Evolutionary conservation across 2,113 vertebrate genomes (phyloP).

Genomic region (Rhynchomys soricoides): DNA sequence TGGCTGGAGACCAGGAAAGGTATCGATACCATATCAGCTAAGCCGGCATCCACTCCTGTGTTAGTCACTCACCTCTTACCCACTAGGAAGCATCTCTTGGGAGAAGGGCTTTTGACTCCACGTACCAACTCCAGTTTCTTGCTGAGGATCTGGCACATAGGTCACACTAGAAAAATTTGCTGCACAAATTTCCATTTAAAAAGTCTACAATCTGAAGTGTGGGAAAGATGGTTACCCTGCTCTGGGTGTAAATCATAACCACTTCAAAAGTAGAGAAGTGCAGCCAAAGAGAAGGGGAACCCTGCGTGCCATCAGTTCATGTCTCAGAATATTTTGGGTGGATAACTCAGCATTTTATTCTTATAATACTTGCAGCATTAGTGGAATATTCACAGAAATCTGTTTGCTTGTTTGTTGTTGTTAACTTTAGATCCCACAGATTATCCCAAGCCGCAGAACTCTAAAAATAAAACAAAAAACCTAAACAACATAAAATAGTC

Average conservation of each 20-base stretch:
- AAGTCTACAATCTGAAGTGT: conserved; percentile 39
- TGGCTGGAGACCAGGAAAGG: background rate
- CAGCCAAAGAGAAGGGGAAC: conserved; percentile 38
- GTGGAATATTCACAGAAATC: background rate
- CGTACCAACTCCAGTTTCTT: background rate
- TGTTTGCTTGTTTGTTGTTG: background rate
- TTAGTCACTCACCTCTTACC: background rate
- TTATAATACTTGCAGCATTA: conserved; percentile 27
- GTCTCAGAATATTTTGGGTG: conserved; percentile 15
- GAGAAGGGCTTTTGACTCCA: conserved; percentile 59
- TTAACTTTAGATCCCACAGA: background rate
- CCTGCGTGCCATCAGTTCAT: conserved; percentile 3
- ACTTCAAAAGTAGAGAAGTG: conserved; percentile 37
- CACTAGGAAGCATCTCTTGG: conserved; percentile 28
- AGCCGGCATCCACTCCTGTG: background rate
- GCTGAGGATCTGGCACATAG: conserved; percentile 21
- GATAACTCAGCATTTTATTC: conserved; percentile 13
- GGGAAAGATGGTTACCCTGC: conserved; percentile 20
- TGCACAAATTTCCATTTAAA: conserved; percentile 49
- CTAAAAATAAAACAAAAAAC: background rate
- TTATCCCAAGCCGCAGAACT: background rate
- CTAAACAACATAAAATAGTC: background rate
- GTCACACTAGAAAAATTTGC: conserved; percentile 33
- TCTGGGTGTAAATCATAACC: conserved; percentile 50
- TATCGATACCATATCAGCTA: background rate